Conservation (phyloP, 2,888 invertebrate genomes). For the Trichopoda pennipes region DNA sequence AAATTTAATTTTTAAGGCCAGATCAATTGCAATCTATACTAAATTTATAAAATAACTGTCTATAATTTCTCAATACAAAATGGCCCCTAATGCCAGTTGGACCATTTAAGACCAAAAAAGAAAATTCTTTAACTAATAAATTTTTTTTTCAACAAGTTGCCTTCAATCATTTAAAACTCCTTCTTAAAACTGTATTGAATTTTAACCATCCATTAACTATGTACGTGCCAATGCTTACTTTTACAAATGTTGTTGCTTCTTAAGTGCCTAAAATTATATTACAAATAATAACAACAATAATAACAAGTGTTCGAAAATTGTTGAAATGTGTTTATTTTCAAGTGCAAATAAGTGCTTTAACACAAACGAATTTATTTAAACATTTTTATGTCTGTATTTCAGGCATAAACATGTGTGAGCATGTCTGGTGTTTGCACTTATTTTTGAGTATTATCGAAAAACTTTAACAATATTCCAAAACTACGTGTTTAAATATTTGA, state of each 20-base stretch:
- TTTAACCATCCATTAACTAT: slow-evolving; percentile 29
- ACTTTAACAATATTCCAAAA: slow-evolving; percentile 74
- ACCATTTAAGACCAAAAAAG: too few species aligned
- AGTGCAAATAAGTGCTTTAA: slow-evolving; percentile 45
- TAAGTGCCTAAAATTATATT: slow-evolving; percentile 67
- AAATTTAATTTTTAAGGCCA: too few species aligned
- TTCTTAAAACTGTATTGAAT: slow-evolving; percentile 40
- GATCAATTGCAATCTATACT: too few species aligned
- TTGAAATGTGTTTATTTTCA: slow-evolving; percentile 62
- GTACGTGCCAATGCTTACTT: slow-evolving; percentile 52
- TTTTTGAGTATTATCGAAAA: slow-evolving; percentile 79
- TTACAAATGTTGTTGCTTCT: slow-evolving; percentile 50
- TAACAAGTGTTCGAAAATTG: slow-evolving; percentile 61
- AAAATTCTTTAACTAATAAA: neutral
- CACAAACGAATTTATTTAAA: slow-evolving; percentile 27
- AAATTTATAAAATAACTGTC: too few species aligned
- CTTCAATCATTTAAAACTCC: too few species aligned
- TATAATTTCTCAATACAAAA: too few species aligned
- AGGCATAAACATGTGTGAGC: slow-evolving; percentile 44
- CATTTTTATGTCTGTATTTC: slow-evolving; percentile 14
- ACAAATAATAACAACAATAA: slow-evolving; percentile 57
- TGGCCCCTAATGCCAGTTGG: too few species aligned
- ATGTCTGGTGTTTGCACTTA: slow-evolving; percentile 71
- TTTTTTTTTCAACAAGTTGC: too few species aligned
- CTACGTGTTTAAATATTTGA: slow-evolving; percentile 58